A percentile compares a stretch with the other conserved stretches of the same genome.
Conservation (phyloP, 2,113 vertebrate species). For the Eira barbara region DNA sequence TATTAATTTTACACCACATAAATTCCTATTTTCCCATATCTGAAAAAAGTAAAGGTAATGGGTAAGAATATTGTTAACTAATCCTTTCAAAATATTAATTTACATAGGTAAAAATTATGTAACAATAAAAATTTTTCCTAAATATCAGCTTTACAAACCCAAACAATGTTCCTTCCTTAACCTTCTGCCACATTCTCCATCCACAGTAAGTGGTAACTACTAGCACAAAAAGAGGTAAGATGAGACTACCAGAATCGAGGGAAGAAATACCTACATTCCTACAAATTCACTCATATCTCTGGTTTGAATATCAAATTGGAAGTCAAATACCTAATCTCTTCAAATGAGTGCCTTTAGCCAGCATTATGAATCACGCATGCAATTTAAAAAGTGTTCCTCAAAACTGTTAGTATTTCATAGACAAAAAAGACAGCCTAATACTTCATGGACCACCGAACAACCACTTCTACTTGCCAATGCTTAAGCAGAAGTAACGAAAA, state of each 20-base stretch:
- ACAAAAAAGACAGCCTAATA: not conserved
- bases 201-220: conserved; percentile 5
- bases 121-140: not conserved
- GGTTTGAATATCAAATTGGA: conserved; percentile 20
- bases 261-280: not conserved
- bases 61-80: not conserved
- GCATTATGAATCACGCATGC: not conserved
- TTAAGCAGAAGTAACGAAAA: conserved; percentile 15
- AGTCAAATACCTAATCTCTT: conserved; percentile 32
- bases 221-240: not conserved
- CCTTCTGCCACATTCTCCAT: not conserved
- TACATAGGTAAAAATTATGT: not conserved
- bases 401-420: not conserved
- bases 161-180: not conserved
- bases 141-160: not conserved
- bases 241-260: not conserved
- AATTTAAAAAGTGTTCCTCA: conserved; percentile 6
- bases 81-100: conserved; percentile 24
- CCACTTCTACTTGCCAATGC: not conserved
- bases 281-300: not conserved
- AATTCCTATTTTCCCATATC: not conserved
- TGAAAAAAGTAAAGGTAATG: conserved; percentile 17
- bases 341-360: not conserved
- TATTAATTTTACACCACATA: not conserved
- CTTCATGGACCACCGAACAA: not conserved